Conservation (phyloP, 2,113 vertebrate genomes). For the Catagonus wagneri region DNA sequence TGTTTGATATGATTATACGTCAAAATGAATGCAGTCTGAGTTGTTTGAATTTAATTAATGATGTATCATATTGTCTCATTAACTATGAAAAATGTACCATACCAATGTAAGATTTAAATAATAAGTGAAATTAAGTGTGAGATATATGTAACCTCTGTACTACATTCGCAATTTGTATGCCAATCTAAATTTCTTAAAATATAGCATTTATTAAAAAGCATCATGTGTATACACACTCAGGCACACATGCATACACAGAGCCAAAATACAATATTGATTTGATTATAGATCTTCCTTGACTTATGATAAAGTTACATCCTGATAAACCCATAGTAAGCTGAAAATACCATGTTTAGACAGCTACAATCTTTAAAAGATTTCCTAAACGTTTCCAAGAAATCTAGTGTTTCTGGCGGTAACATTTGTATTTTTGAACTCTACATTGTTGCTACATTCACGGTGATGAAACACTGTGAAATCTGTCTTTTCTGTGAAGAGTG, state of each 20-base stretch:
- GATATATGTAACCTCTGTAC: background rate
- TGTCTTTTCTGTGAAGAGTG: constrained; percentile 13
- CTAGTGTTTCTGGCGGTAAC: background rate
- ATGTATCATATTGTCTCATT: background rate
- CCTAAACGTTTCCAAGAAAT: background rate
- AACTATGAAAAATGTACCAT: background rate
- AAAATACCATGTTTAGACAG: constrained; percentile 3
- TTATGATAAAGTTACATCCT: background rate
- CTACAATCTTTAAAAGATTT: constrained; percentile 34
- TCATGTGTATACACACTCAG: background rate
- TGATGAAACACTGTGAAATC: background rate
- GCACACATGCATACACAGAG: background rate
- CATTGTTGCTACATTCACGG: background rate
- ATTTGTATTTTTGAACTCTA: constrained; percentile 63
- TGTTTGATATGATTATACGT: background rate
- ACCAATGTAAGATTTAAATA: background rate
- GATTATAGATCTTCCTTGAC: background rate
- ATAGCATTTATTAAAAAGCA: background rate
- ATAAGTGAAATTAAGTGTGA: background rate
- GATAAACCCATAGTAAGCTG: background rate
- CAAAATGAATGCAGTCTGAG: background rate
- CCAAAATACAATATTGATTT: background rate
- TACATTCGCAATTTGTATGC: background rate
- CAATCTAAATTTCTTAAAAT: background rate
- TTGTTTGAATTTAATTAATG: background rate